A percentile compares a stretch with the other conserved stretches of the same genome.
These are phyloP conservation scores for Nylanderia fulva DNA, from an alignment of 1,140 invertebrate species.

Conservation along the genomic window DNA sequence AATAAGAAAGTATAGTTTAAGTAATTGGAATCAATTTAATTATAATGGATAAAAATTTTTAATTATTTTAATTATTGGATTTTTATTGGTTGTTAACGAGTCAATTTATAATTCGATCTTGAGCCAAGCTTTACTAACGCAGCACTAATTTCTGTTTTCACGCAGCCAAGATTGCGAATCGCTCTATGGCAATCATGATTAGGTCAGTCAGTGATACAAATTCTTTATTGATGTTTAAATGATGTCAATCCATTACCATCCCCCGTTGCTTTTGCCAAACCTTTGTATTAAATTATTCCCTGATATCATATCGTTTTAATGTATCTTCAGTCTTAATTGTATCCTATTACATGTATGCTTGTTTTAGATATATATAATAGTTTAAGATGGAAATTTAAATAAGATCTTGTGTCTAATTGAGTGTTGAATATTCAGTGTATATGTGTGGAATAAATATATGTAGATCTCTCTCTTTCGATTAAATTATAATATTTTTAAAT, in stretches of 20 bases:
- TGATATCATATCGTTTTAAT: background rate
- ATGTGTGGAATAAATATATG: background rate
- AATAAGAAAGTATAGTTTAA: background rate
- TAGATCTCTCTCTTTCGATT: background rate
- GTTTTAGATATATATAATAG: background rate
- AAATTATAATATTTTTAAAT: background rate
- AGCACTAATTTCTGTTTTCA: slow-evolving; percentile 70
- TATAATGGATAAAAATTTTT: background rate
- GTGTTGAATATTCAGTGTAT: background rate
- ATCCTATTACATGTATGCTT: background rate
- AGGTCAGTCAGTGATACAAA: slow-evolving; percentile 75
- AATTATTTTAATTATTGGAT: slow-evolving; percentile 7
- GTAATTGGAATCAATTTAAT: background rate
- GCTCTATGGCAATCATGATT: slow-evolving; percentile 72
- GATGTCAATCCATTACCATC: slow-evolving; percentile 48
- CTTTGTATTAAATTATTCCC: background rate
- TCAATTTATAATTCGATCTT: background rate
- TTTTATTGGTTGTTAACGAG: background rate
- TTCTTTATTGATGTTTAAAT: slow-evolving; percentile 68
- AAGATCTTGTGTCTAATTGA: background rate
- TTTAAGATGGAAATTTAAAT: background rate
- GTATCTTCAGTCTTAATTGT: slow-evolving; percentile 2
- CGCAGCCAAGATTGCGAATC: slow-evolving; percentile 77
- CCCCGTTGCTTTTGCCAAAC: slow-evolving; percentile 1
- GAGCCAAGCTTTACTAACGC: slow-evolving; percentile 38